Base-by-base conservation (phyloP, 2,113 vertebrate genomes). In the Strix uralensis region DNA sequence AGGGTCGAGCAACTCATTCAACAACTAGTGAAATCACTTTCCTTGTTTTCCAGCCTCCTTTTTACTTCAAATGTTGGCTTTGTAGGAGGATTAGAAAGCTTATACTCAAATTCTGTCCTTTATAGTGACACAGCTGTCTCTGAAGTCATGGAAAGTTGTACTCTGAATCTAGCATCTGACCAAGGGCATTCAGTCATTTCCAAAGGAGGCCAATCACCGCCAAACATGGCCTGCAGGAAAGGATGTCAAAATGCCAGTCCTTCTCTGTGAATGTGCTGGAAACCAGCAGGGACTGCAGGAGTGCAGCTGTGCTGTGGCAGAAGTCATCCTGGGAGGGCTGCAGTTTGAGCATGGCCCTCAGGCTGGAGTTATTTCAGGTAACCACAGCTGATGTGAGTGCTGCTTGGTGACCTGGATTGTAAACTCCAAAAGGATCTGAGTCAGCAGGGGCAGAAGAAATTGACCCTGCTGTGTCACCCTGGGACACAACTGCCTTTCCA, bases 61-160 rank as follows among this genome's bases (percentile, higher is more conserved):
- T 94, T 90, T 73, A 18, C 34, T 89, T 85, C 32, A 84, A 38
- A 32, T 63, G 7, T 74, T 90, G 51, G 17, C 36, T 93, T 88
- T 58, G 12, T 52, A 59, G 59, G 30, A 40, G 21, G 25, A 87
- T 85, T 75, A 94, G 63, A 88, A 83, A 88, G 13, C 47, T 94
- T 88, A 94, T 83, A 66, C 20, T 15, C 5, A 17, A 11, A 59
- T 92, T 92, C 51, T 71, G 47, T 66, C 26, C 55, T 77, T 79
- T 82, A 36, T 36, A 85, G 51, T 88, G 46, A 74, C 67, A 93
- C 71, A 95, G 86, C 58, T 95, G 81, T 63, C 63, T 90, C 74
- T 96, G 63, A 95, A 95, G 82, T 88, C 22, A 81, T 47, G 67
- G 75, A 63, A 93, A 88, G 57, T 67, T 90, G 34, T 62, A 69